Percentiles rank a stretch among this genome's conserved stretches.
Evolutionary conservation across 2,888 invertebrate species (phyloP).

Genomic region (Germaria angustata): DNA sequence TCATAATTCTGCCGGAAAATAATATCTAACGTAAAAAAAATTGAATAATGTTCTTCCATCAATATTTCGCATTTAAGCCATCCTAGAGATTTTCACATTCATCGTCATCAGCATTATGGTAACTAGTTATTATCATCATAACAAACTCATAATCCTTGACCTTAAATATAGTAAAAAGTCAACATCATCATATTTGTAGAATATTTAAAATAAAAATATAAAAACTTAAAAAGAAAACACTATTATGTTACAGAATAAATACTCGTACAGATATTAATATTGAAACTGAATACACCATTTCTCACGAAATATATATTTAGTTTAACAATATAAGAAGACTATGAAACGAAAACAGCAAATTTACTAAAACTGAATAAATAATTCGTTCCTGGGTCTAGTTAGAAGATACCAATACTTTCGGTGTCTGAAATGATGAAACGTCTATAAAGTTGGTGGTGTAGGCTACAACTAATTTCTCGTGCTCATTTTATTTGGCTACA

Average conservation of each 20-base stretch:
- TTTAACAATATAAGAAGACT: too few species aligned
- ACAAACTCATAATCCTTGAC: conserved; percentile 64
- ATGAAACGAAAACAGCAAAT: too few species aligned
- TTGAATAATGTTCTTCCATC: background rate
- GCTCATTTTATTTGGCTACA: too few species aligned
- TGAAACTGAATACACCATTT: conserved; percentile 21
- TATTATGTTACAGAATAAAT: conserved; percentile 58
- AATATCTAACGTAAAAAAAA: too few species aligned
- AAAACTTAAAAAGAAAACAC: conserved; percentile 1
- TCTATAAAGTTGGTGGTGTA: too few species aligned
- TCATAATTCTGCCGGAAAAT: too few species aligned
- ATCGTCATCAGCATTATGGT: conserved; percentile 26
- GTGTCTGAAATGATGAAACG: too few species aligned
- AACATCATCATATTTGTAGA: conserved; percentile 54
- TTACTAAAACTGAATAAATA: too few species aligned
- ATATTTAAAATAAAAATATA: background rate
- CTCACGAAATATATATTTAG: background rate
- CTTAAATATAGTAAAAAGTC: conserved; percentile 54
- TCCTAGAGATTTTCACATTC: conserved; percentile 17
- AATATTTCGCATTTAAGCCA: background rate
- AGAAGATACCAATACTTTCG: too few species aligned
- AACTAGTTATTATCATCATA: conserved; percentile 37
- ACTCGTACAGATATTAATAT: background rate
- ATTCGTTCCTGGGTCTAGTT: too few species aligned
- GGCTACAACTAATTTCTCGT: too few species aligned